Evolutionary conservation across 1,140 invertebrate genomes (phyloP).

Genomic region (Limonius californicus): DNA sequence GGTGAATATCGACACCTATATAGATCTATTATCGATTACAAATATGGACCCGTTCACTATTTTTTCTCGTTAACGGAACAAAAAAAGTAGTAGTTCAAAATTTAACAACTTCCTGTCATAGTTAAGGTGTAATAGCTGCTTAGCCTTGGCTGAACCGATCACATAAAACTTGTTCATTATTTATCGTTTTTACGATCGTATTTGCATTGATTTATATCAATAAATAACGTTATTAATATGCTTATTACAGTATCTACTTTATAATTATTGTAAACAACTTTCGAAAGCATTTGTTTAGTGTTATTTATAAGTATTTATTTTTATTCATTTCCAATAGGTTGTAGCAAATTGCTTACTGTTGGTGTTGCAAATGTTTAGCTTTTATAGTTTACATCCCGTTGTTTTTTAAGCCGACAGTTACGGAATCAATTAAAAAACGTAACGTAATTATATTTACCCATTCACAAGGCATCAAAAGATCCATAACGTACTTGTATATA

Average conservation of each 20-base stretch:
- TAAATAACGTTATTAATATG: constrained; percentile 17
- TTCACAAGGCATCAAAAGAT: too few relatives aligned
- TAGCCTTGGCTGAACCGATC: neutral
- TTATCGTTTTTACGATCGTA: neutral
- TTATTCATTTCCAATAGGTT: neutral
- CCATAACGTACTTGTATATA: too few relatives aligned
- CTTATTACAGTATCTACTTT: constrained; percentile 5
- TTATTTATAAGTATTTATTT: constrained; percentile 4
- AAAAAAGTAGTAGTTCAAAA: neutral
- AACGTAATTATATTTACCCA: too few relatives aligned
- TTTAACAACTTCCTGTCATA: constrained; percentile 2
- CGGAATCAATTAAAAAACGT: too few relatives aligned
- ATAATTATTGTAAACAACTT: constrained; percentile 18
- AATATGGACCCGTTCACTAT: neutral
- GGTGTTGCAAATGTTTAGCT: too few relatives aligned
- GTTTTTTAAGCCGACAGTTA: too few relatives aligned
- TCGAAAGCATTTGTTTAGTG: constrained; percentile 8
- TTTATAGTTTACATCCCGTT: too few relatives aligned
- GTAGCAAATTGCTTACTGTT: too few relatives aligned
- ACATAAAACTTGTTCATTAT: neutral
- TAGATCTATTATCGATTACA: neutral
- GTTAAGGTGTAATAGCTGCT: neutral
- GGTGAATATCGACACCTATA: neutral
- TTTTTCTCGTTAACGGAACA: neutral
- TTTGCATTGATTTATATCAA: constrained; percentile 19